Evolutionary conservation across 2,888 invertebrate genomes (phyloP).

Genomic region (Deladenus siricidicola): DNA sequence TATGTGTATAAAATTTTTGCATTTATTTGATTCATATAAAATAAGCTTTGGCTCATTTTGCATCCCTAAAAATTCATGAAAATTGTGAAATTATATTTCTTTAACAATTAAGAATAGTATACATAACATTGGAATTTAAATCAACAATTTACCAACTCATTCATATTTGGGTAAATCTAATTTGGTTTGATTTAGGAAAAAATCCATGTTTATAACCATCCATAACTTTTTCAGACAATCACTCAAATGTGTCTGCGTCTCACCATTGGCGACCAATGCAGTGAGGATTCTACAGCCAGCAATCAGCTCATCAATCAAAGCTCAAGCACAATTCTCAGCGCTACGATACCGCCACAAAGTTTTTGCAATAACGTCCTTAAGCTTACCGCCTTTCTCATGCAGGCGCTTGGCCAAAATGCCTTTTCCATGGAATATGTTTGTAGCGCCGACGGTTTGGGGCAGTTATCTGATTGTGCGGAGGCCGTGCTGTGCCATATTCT

Average conservation of each 20-base stretch:
- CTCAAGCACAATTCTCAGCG: conserved; percentile 52
- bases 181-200: neutral
- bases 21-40: no score
- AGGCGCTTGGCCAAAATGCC: conserved; percentile 70
- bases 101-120: no score
- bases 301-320: conserved; percentile 17
- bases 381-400: conserved; percentile 83
- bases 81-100: no score
- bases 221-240: conserved; percentile 50
- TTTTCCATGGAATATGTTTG: conserved; percentile 77
- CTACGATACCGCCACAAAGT: conserved; percentile 69
- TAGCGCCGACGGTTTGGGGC: conserved; percentile 77
- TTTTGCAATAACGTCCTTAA: conserved; percentile 94
- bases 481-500: conserved; percentile 89
- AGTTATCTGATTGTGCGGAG: conserved; percentile 79
- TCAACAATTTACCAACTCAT: neutral
- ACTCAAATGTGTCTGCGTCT: conserved; percentile 50
- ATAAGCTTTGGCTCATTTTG: no score
- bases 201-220: conserved; percentile 3
- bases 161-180: neutral
- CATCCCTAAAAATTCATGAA: no score
- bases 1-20: neutral
- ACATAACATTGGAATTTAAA: no score
- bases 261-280: conserved; percentile 49
- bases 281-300: conserved; percentile 33